Evolutionary conservation across 2,888 invertebrate genomes (phyloP), one percentile per base, ranked within the genome.

Genomic region (Flabesymbios commensalis): DNA sequence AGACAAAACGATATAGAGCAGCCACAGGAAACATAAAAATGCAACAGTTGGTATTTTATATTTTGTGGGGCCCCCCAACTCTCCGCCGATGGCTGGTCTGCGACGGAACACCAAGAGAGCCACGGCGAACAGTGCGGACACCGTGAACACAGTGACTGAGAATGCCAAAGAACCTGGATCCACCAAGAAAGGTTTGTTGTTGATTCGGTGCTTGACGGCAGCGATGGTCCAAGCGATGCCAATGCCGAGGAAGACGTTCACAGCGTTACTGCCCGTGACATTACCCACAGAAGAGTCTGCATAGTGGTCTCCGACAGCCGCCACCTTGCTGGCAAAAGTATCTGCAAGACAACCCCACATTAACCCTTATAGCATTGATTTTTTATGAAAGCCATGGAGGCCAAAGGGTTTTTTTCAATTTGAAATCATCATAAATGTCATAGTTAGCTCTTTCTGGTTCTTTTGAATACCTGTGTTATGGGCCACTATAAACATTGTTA

Each of bases 211-310:
- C 82, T 94, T 92, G 72, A 96, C 87, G 63, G 98, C 93, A 14
- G 98, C 98, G 57, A 98, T 89, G 41, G 96, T 93, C 99, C 99
- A 99, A 63, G 99, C 98, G 64, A 99, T 91, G 57, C 99, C 99
- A 74, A 99, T 97, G 54, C 98, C 98, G 57, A 99, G 89, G 87
- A 98, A 99, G 71, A 99, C 99, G 85, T 99, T 99, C 72, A 99
- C 99, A 57, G 97, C 98, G 84, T 99, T 99, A 79, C 96, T 97
- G 57, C 99, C 98, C 7, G 98, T 99, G 69, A 99, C 98, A 84
- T 99, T 99, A 55, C 87, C 86, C 57, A 99, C 91, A 66, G 96
- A 94, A 33, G 96, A 95, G 81, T 99, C 99, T 22, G 99, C 99
- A 80, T 95, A 92, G 82, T 93, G 92, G 83, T 99, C 99, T 83